These are phyloP conservation scores for Acromyrmex charruanus DNA, from an alignment of 1,140 invertebrate species.

Conservation along the genomic window DNA sequence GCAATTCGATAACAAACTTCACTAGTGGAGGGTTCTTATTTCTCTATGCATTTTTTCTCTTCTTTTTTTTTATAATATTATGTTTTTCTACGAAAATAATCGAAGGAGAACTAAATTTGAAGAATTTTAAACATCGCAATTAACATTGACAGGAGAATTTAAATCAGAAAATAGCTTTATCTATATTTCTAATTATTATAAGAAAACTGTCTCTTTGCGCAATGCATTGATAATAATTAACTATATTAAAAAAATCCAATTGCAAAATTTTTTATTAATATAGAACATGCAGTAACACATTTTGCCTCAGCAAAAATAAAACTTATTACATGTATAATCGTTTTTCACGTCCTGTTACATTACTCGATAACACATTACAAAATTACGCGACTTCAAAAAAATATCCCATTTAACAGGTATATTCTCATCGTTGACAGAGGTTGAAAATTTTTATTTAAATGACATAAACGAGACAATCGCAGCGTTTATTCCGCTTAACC, in stretches of 20 bases:
- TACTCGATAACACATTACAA: conserved; percentile 34
- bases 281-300: neutral
- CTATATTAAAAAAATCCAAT: neutral
- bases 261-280: neutral
- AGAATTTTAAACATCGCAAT: neutral
- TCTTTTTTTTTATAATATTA: conserved; percentile 40
- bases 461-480: conserved; percentile 51
- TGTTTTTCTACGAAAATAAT: conserved; percentile 5
- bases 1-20: conserved; percentile 59
- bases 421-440: conserved; percentile 36
- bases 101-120: neutral
- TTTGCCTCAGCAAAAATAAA: neutral
- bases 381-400: conserved; percentile 33
- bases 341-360: conserved; percentile 12
- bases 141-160: neutral
- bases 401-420: conserved; percentile 46
- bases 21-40: conserved; percentile 26
- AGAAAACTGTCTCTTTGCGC: neutral
- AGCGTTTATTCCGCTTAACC: conserved; percentile 33
- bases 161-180: neutral
- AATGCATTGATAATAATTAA: neutral
- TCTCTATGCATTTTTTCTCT: neutral
- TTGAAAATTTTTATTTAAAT: conserved; percentile 50
- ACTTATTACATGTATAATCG: conserved; percentile 26
- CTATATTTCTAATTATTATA: neutral